phyloP scores from a whole-genome alignment of 1,140 invertebrate genomes.

The Saxidomus purpurata region DNA sequence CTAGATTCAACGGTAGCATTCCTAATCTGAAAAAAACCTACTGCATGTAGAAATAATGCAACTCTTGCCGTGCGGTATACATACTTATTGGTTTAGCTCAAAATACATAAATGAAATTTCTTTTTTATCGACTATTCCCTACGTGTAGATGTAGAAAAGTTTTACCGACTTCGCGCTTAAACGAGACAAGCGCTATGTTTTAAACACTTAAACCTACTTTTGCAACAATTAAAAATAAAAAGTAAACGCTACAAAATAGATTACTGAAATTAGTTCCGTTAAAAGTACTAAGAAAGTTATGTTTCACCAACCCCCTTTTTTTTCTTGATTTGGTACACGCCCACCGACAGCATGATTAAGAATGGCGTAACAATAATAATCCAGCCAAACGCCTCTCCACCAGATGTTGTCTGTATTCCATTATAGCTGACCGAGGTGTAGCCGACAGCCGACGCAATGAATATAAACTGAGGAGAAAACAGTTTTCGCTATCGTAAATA shows the following conservation, averaged over 20 bases:
- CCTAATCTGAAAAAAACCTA: neutral
- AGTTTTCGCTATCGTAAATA: no score
- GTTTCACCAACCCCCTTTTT: neutral
- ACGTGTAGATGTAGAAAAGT: no score
- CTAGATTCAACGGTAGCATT: neutral
- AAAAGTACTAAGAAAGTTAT: neutral
- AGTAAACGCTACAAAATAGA: neutral
- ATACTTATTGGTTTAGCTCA: no score
- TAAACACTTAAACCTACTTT: neutral
- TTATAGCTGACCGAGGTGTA: neutral
- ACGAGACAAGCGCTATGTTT: no score
- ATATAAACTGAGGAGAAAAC: slow-evolving; percentile 47
- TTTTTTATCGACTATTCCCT: no score
- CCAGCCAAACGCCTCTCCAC: slow-evolving; percentile 23
- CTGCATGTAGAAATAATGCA: no score
- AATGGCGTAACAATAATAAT: slow-evolving; percentile 25
- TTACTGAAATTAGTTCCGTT: neutral
- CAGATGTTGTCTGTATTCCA: neutral
- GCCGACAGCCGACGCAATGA: slow-evolving; percentile 42
- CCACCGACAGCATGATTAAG: neutral
- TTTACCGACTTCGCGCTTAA: no score
- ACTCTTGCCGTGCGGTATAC: no score
- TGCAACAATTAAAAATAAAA: neutral
- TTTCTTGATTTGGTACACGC: neutral
- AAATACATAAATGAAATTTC: no score